A percentile compares a stretch with the other conserved stretches of the same genome.
Conservation (phyloP, 2,888 invertebrate genomes). For the Drosophila rubida region DNA sequence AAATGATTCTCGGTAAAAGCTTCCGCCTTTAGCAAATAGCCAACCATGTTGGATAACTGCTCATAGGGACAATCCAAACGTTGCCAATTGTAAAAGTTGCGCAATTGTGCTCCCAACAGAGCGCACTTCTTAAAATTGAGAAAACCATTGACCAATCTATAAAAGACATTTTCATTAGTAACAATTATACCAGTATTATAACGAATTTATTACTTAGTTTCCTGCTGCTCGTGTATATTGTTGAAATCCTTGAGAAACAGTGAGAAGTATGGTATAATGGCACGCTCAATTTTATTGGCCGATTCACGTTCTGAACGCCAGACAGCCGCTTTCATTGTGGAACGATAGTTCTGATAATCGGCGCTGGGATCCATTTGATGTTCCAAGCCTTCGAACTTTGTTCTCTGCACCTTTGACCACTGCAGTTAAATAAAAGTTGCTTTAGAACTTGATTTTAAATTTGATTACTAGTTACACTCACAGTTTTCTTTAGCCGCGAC, state of each 20-base stretch:
- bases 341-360: conserved; percentile 93
- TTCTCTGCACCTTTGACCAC: conserved; percentile 94
- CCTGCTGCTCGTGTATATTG: conserved; percentile 92
- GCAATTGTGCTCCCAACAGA: conserved; percentile 94
- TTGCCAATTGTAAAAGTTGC: conserved; percentile 93
- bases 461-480: conserved; percentile 84
- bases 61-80: conserved; percentile 94
- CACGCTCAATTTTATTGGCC: conserved; percentile 89
- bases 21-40: conserved; percentile 91
- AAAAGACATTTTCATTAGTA: background rate
- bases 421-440: conserved; percentile 83
- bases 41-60: conserved; percentile 89
- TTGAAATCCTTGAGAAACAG: conserved; percentile 93
- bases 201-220: conserved; percentile 87
- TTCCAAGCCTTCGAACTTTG: conserved; percentile 92
- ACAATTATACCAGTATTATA: background rate
- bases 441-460: background rate
- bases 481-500: conserved; percentile 97
- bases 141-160: conserved; percentile 91
- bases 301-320: conserved; percentile 90
- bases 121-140: conserved; percentile 97
- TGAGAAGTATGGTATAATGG: conserved; percentile 95
- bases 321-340: conserved; percentile 93
- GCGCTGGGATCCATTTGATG: conserved; percentile 95
- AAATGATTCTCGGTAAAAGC: conserved; percentile 93